These are phyloP conservation scores for Aeoliscus strigatus DNA, from an alignment of 2,797 vertebrate species.

Conservation along the genomic window DNA sequence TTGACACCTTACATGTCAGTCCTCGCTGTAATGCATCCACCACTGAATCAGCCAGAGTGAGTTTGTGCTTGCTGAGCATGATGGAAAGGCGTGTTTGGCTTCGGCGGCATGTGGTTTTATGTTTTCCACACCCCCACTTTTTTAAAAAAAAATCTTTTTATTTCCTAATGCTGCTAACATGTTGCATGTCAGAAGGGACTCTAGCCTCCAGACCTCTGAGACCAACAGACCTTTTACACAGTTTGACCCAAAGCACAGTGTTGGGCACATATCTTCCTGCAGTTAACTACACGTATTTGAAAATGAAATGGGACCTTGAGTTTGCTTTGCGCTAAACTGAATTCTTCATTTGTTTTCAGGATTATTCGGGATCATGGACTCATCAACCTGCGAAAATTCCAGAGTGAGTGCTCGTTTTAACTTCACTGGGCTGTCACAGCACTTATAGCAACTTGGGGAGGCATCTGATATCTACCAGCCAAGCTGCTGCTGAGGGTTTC, in stretches of 20 bases:
- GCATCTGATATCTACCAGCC: slow-evolving; percentile 34
- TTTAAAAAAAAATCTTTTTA: no score
- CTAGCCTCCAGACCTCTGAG: slow-evolving; percentile 8
- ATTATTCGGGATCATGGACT: slow-evolving; percentile 97
- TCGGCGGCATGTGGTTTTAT: slow-evolving; percentile 19
- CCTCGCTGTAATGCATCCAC: slow-evolving; percentile 29
- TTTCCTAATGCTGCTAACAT: slow-evolving; percentile 12
- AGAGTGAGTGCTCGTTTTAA: slow-evolving; percentile 81
- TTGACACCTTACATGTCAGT: slow-evolving; percentile 3
- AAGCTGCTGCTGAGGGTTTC: slow-evolving; percentile 38
- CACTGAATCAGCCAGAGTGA: slow-evolving; percentile 56
- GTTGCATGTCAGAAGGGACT: slow-evolving; percentile 19
- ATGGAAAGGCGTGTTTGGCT: slow-evolving; percentile 44
- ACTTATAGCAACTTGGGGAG: slow-evolving; percentile 31
- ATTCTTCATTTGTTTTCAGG: slow-evolving; percentile 68
- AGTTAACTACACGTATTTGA: no score
- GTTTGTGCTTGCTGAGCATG: slow-evolving; percentile 19
- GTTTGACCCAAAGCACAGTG: background rate
- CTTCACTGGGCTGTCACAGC: background rate
- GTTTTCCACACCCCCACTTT: background rate
- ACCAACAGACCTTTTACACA: background rate
- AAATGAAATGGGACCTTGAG: background rate
- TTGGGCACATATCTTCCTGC: no score
- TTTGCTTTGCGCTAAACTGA: slow-evolving; percentile 14
- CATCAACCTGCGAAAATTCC: slow-evolving; percentile 96